These are phyloP conservation scores for Conger conger DNA, from an alignment of 2,113 vertebrate genomes.

Conservation along the genomic window DNA sequence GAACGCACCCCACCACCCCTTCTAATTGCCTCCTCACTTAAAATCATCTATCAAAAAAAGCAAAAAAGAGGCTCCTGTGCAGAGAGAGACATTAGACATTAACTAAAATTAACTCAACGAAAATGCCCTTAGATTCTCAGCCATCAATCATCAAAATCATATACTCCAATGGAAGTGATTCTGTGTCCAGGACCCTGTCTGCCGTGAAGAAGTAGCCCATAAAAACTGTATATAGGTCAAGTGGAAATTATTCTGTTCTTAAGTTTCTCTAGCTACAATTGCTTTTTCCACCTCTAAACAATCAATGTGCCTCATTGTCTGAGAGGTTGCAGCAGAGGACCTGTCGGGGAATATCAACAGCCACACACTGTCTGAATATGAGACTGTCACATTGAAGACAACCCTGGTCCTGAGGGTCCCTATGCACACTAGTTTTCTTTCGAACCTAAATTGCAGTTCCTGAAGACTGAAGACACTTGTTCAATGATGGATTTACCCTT, in stretches of 20 bases:
- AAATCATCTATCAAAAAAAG: slow-evolving; percentile 22
- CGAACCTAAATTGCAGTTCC: no score
- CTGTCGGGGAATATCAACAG: not conserved
- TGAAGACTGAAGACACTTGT: no score
- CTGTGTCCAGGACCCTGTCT: not conserved
- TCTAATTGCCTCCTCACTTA: slow-evolving; percentile 26
- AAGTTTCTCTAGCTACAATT: no score
- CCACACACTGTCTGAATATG: not conserved
- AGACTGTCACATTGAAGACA: no score
- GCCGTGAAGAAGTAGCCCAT: not conserved
- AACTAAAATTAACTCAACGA: slow-evolving; percentile 11
- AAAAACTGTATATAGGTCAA: not conserved
- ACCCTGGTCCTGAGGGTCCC: no score
- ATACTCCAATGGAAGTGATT: not conserved
- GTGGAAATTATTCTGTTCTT: not conserved
- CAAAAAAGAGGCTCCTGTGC: not conserved
- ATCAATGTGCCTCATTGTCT: not conserved
- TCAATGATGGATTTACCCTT: no score
- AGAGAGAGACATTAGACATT: not conserved
- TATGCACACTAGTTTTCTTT: no score
- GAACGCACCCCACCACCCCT: not conserved
- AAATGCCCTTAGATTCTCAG: not conserved
- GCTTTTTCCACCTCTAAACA: not conserved
- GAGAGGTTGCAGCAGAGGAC: not conserved
- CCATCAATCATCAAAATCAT: slow-evolving; percentile 1